Conservation (phyloP, 1,140 invertebrate species). For the Vollenhovia emeryi region DNA sequence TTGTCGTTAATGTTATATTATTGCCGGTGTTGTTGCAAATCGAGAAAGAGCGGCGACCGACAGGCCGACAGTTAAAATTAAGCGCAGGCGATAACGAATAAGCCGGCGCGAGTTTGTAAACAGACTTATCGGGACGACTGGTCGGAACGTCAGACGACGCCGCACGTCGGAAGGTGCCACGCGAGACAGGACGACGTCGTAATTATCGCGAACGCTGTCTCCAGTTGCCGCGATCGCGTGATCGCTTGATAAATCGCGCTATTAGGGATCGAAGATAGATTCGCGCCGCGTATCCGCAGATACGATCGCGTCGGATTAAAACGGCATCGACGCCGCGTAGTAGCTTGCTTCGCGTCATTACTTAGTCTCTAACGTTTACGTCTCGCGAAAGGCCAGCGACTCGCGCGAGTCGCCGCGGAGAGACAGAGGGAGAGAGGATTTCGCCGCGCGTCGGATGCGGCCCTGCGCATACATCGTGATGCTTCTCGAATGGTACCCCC, state of each 20-base stretch:
- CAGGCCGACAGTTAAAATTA: not conserved
- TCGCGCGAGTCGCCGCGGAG: constrained; percentile 11
- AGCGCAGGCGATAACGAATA: not conserved
- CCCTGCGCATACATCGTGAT: constrained; percentile 73
- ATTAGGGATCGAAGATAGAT: not conserved
- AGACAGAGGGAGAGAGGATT: constrained; percentile 49
- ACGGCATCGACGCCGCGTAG: not conserved
- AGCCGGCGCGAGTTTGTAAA: not conserved
- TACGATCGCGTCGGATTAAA: not conserved
- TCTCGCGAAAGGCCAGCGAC: not conserved
- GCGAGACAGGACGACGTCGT: constrained; percentile 20
- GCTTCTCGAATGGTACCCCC: constrained; percentile 68
- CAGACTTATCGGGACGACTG: not conserved
- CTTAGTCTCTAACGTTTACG: not conserved
- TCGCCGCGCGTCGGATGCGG: constrained; percentile 64
- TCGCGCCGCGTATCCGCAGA: not conserved
- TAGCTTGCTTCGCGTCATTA: not conserved
- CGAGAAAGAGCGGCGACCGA: not conserved
- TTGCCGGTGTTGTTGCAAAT: not conserved
- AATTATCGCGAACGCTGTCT: constrained; percentile 17
- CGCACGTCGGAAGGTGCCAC: not conserved
- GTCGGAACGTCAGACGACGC: not conserved
- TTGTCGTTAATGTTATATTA: not conserved
- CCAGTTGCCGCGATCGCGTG: not conserved
- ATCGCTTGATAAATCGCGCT: constrained; percentile 21